Evolutionary conservation across 2,113 vertebrate genomes (phyloP).

Genomic region (Desmodus rotundus): DNA sequence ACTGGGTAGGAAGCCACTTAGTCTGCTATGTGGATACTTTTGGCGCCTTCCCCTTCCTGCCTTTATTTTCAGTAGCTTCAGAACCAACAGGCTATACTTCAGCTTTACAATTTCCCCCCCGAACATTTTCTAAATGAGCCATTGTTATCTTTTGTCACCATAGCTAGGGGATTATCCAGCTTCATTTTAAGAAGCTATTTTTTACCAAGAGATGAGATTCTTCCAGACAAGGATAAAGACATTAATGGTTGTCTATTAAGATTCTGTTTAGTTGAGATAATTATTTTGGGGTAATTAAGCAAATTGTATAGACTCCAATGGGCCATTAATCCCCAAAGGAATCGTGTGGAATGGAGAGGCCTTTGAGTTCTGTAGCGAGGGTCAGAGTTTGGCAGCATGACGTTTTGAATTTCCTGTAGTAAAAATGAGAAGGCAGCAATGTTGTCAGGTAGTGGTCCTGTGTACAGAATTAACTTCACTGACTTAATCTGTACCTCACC

Average conservation of each 20-base stretch:
- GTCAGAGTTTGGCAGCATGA: not conserved
- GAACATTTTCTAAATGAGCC: constrained; percentile 54
- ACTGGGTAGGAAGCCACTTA: not conserved
- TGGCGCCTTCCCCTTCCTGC: not conserved
- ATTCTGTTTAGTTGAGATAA: constrained; percentile 54
- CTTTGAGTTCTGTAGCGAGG: not conserved
- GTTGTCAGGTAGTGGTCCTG: not conserved
- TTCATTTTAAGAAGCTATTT: constrained; percentile 33
- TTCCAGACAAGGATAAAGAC: constrained; percentile 49
- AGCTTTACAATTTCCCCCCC: constrained; percentile 14
- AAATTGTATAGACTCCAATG: constrained; percentile 39
- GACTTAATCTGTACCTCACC: not conserved
- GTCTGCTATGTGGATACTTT: not conserved
- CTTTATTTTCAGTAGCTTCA: constrained; percentile 28
- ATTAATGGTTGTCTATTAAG: constrained; percentile 47
- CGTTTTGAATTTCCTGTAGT: not conserved
- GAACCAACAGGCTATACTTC: not conserved
- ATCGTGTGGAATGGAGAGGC: not conserved
- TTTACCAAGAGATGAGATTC: constrained; percentile 48
- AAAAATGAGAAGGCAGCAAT: not conserved
- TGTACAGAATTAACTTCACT: not conserved
- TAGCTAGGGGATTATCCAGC: constrained; percentile 7
- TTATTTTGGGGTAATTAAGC: constrained; percentile 56
- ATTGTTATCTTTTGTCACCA: constrained; percentile 51
- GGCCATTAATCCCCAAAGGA: not conserved